A percentile compares a stretch with the other conserved stretches of the same genome.
These are phyloP conservation scores for Camponotus fellah DNA, from an alignment of 2,888 invertebrate genomes.

Conservation along the genomic window DNA sequence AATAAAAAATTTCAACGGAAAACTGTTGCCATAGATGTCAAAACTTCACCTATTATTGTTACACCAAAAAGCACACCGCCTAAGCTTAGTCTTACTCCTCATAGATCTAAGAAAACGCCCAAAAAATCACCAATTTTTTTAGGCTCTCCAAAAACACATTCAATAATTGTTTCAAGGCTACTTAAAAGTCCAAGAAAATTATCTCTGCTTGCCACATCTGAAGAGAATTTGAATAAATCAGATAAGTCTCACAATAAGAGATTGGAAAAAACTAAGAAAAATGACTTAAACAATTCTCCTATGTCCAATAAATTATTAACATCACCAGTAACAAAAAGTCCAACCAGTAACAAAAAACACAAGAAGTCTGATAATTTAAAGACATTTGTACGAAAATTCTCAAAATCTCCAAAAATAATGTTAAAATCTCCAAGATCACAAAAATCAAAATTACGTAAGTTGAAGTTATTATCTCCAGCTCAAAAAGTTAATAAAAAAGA, in stretches of 20 bases:
- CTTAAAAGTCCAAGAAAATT: slow-evolving; percentile 78
- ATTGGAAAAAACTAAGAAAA: background rate
- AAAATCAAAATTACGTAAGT: background rate
- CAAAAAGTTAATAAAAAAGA: background rate
- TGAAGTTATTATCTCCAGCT: background rate
- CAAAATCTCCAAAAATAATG: slow-evolving; percentile 77
- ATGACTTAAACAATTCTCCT: background rate
- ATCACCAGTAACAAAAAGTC: background rate
- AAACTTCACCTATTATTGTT: background rate
- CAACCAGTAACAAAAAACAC: background rate
- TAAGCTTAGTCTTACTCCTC: slow-evolving; percentile 74
- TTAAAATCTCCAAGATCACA: slow-evolving; percentile 46
- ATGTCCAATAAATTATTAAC: background rate
- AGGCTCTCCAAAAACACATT: slow-evolving; percentile 77
- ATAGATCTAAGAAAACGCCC: slow-evolving; percentile 77
- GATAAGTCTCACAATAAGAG: background rate
- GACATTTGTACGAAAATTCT: slow-evolving; percentile 59
- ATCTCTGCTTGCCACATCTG: slow-evolving; percentile 61
- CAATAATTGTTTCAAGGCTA: slow-evolving; percentile 62
- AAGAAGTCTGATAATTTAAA: slow-evolving; percentile 17
- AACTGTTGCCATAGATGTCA: background rate
- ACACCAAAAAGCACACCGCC: slow-evolving; percentile 80
- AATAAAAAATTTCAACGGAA: background rate
- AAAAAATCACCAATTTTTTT: slow-evolving; percentile 77
- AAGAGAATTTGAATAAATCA: background rate